Conservation (phyloP, 2,797 vertebrate genomes). For the Pteropus rufus region DNA sequence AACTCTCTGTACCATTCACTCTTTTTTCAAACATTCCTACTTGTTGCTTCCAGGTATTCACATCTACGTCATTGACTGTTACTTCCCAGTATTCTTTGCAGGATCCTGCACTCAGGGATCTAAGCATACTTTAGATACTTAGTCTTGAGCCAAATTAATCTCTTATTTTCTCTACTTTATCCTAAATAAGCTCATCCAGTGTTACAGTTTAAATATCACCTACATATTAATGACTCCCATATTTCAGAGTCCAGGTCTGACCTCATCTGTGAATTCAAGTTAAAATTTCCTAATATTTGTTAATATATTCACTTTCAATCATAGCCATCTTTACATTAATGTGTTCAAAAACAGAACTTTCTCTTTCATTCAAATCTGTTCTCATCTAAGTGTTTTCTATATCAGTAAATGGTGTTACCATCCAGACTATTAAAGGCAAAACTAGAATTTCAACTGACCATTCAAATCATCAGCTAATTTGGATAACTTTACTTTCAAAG, state of each 20-base stretch:
- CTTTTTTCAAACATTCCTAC: neutral
- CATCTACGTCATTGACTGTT: neutral
- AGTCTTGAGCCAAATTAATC: neutral
- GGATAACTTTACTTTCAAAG: neutral
- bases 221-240: neutral
- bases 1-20: neutral
- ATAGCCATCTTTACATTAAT: neutral
- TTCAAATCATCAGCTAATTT: neutral
- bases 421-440: neutral
- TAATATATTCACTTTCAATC: neutral
- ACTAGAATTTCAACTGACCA: neutral
- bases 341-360: neutral
- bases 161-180: neutral
- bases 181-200: neutral
- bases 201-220: neutral
- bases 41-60: neutral
- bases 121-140: neutral
- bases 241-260: neutral
- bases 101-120: neutral
- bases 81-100: neutral
- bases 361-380: neutral
- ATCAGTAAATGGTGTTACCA: neutral
- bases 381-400: neutral
- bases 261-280: neutral
- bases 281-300: neutral